phyloP scores from a whole-genome alignment of 1,140 invertebrate species.

The Lysiphlebus fabarum region DNA sequence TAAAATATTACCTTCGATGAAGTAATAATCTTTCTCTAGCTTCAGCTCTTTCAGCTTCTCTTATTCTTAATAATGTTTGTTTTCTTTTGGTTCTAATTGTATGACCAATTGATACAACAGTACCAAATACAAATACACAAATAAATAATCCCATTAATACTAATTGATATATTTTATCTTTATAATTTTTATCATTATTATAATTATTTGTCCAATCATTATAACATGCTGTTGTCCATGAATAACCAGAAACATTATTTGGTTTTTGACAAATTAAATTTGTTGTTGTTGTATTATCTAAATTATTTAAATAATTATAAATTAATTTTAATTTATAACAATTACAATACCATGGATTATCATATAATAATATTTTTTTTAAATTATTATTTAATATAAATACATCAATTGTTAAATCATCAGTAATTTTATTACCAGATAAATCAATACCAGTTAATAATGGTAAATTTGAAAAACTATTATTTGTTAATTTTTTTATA shows the following conservation, averaged over 20 bases:
- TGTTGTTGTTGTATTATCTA: constrained; percentile 54
- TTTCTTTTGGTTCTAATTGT: constrained; percentile 57
- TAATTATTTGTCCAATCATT: constrained; percentile 56
- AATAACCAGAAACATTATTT: constrained; percentile 58
- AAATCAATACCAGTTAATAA: constrained; percentile 40
- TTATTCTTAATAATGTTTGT: constrained; percentile 42
- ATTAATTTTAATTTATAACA: constrained; percentile 60
- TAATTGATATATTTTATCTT: constrained; percentile 61
- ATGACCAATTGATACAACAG: constrained; percentile 52
- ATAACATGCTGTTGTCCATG: constrained; percentile 65
- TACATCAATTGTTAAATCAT: constrained; percentile 57
- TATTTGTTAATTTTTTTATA: constrained; percentile 32
- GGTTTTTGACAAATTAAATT: constrained; percentile 62
- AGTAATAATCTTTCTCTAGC: constrained; percentile 60
- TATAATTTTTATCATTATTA: too few relatives aligned
- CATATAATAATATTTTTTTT: constrained; percentile 57
- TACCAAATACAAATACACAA: constrained; percentile 52
- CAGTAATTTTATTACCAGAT: constrained; percentile 57
- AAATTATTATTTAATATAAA: constrained; percentile 62
- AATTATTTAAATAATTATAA: constrained; percentile 59
- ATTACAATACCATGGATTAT: constrained; percentile 74
- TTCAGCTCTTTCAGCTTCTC: constrained; percentile 55
- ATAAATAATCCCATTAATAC: constrained; percentile 50
- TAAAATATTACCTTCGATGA: constrained; percentile 50
- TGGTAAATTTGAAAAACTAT: constrained; percentile 35